Evolutionary conservation across 2,888 invertebrate species (phyloP).

Genomic region (Zeuzera pyrina): DNA sequence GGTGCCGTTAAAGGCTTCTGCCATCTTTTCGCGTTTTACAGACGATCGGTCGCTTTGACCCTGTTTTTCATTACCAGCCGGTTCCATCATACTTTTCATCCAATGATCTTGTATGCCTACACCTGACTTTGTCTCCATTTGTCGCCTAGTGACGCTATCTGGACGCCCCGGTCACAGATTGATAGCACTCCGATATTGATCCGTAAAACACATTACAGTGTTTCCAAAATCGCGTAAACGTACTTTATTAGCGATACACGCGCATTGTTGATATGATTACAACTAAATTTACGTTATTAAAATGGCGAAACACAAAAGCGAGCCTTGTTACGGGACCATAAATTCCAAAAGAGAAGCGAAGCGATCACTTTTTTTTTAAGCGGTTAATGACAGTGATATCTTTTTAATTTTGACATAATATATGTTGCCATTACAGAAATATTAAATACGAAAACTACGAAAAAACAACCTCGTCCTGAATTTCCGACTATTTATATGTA

Average conservation of each 20-base stretch:
- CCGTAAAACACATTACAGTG: conserved; percentile 29
- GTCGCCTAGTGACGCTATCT: conserved; percentile 35
- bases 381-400: conserved; percentile 57
- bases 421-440: conserved; percentile 35
- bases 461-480: too few relatives aligned
- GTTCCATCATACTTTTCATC: conserved; percentile 69
- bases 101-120: conserved; percentile 59
- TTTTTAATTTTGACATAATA: conserved; percentile 47
- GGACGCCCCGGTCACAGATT: conserved; percentile 38
- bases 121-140: conserved; percentile 62
- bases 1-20: conserved; percentile 46
- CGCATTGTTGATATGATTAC: conserved; percentile 58
- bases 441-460: too few relatives aligned
- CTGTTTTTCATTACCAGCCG: conserved; percentile 51
- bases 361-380: conserved; percentile 63
- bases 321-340: conserved; percentile 72
- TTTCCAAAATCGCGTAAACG: conserved; percentile 30
- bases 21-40: conserved; percentile 65
- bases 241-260: conserved; percentile 38
- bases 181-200: conserved; percentile 44
- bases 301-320: conserved; percentile 61
- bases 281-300: conserved; percentile 47
- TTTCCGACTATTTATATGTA: too few relatives aligned
- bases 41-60: conserved; percentile 36
- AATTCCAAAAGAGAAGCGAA: conserved; percentile 73